These are phyloP conservation scores for Cosmia pyralina DNA, from an alignment of 2,888 invertebrate species.

Conservation along the genomic window DNA sequence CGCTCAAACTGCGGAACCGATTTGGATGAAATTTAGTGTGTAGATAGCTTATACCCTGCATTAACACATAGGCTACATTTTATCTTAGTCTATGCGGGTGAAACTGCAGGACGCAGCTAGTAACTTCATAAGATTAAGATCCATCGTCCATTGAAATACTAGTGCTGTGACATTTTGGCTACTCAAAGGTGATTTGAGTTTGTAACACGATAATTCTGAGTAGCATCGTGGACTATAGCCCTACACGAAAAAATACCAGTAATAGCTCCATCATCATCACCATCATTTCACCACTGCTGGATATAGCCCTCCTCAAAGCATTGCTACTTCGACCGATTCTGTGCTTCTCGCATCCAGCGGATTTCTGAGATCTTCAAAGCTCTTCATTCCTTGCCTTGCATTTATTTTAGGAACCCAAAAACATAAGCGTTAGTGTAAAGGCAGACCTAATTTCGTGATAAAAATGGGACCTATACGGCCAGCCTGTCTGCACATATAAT, in stretches of 20 bases:
- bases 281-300: too few relatives aligned
- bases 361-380: too few relatives aligned
- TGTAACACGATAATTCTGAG: background rate
- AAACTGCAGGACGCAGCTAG: too few relatives aligned
- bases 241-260: background rate
- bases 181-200: background rate
- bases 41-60: too few relatives aligned
- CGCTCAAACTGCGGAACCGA: too few relatives aligned
- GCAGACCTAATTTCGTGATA: constrained; percentile 37
- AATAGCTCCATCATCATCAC: background rate
- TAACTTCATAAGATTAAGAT: background rate
- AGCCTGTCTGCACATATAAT: constrained; percentile 45
- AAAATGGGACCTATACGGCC: constrained; percentile 35
- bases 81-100: too few relatives aligned
- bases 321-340: too few relatives aligned
- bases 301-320: too few relatives aligned
- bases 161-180: background rate
- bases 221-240: background rate
- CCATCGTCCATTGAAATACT: background rate
- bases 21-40: too few relatives aligned
- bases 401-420: constrained; percentile 8
- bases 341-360: too few relatives aligned
- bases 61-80: too few relatives aligned
- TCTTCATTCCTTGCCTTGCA: background rate
- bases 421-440: constrained; percentile 34